Base-by-base conservation (phyloP, 2,888 invertebrate genomes). In the Hydrotaea cyrtoneurina region DNA sequence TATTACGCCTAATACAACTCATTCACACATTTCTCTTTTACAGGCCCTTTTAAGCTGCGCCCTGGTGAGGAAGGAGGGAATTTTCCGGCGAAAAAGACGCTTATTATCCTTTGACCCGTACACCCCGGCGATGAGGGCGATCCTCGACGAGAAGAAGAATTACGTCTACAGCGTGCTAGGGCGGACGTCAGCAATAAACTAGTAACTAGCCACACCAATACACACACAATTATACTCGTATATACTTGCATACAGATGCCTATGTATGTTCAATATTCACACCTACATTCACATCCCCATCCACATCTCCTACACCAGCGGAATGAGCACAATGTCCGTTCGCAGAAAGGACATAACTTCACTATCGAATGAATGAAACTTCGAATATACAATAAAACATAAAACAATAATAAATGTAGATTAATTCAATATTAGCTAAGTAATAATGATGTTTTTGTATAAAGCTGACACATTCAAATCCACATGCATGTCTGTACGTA, bases 21-120 rank as follows among this genome's bases (percentile, higher is more conserved):
- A 21, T 10, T n/a, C 17, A 36, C 26, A 26, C 31, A 15, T 8
- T 17, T 36, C n/a, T 75, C 69, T 73, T 72, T 88, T 88, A 19
- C 76, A 94, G 94, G 90, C 90, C 17, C 93, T 94, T 62, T 92
- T 95, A 90, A 91, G 93, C 55, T 95, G 95, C 90, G 94, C 95
- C 19, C 88, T 95, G 66, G 90, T 92, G 13, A 92, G 95, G 87
- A 94, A 94, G 87, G 95, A 95, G 91, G 96, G 96, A 0, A 96
- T 96, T 80, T 96, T 96, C 90, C 93, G 96, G 81, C 93, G 96
- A 7, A 94, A 94, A 88, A 95, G 94, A 88, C 94, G 95, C 79
- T 93, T 94, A 21, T 91, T 94, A 73, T 93, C 94, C 88, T 96
- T 96, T 88, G 96, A 96, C 87, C 96, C 96, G 0, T 96, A 94